Base-by-base conservation (phyloP, 2,797 vertebrate species). In the Percopsis omiscomaycus region DNA sequence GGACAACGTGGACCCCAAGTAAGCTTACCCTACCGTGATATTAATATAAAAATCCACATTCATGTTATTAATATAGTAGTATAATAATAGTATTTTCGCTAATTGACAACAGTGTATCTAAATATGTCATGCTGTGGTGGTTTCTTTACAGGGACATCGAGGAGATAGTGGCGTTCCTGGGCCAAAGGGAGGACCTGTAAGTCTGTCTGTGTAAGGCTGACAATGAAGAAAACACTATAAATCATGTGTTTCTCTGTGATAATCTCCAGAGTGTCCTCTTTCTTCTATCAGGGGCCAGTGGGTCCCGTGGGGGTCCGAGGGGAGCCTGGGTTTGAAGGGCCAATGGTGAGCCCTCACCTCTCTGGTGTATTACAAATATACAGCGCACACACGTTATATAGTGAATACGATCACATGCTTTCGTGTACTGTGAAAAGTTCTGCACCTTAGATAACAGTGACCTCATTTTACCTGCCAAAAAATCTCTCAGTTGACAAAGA, bases 101-200 rank as follows among this genome's bases (percentile, higher is more conserved):
- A 37, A 37, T 37, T 4, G 32, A 37, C 32, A 37, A 5, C 32
- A 2, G 11, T 30, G 27, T 54, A 5, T 29, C 12, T 54, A 4
- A 27, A 28, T 22, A 51, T 22, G 22, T 22, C 47, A 49, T 49
- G 47, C 16, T 28, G 13, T 58, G n/a, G 67, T 45, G 54, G 1
- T 74, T 22, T 84, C 16, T 76, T 67, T 44, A 51, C 83, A 97
- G 95, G 95, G 95, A 46, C 73, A 74, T 1, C 54, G 73, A 42
- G 95, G 95, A 70, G 61, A 64, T 63, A 91, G 75, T 1, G 95
- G 95, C 48, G 66, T 63, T 2, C 0, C 87, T 4, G 95, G 95
- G 29, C 84, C 89, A 13, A 95, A 94, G 92, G 95, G 95, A 86
- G 87, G 93, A 63, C 64, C 67, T 15, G 95, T 97, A 84, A 92